Evolutionary conservation across 1,140 invertebrate species (phyloP).

Genomic region (Archegozetes longisetosus): DNA sequence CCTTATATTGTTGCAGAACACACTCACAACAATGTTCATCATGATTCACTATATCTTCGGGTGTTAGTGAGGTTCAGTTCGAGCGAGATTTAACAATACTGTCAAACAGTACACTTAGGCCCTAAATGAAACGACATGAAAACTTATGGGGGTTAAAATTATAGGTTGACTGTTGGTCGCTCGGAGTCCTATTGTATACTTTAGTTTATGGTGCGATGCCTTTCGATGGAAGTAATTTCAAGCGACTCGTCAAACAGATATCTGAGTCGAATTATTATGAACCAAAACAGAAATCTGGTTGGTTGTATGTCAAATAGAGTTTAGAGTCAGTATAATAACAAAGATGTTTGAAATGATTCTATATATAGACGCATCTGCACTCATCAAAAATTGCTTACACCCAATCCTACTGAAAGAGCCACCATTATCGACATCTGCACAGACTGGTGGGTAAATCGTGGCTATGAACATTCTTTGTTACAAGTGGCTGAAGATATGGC

Average conservation of each 20-base stretch:
- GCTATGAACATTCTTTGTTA: constrained; percentile 60
- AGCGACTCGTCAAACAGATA: constrained; percentile 88
- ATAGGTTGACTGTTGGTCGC: constrained; percentile 66
- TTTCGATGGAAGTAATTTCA: constrained; percentile 97
- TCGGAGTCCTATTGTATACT: constrained; percentile 93
- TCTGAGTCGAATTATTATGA: constrained; percentile 93
- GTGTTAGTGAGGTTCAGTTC: too few relatives aligned
- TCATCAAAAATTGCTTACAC: constrained; percentile 89
- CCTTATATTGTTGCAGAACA: too few relatives aligned
- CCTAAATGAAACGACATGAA: not conserved
- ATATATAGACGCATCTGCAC: constrained; percentile 60
- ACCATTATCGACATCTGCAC: constrained; percentile 84
- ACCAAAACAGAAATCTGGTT: constrained; percentile 80
- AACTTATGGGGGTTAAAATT: not conserved
- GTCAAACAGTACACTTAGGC: too few relatives aligned
- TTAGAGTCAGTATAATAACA: not conserved
- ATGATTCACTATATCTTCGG: too few relatives aligned
- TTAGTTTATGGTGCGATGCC: constrained; percentile 99
- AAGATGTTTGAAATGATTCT: constrained; percentile 19
- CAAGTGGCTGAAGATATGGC: constrained; percentile 71
- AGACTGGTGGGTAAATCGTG: constrained; percentile 81
- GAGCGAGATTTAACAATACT: too few relatives aligned
- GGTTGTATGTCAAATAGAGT: constrained; percentile 19
- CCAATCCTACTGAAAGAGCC: constrained; percentile 69
- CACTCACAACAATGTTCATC: too few relatives aligned